Conservation (phyloP, 2,888 invertebrate species). For the Agonopterix arenella region DNA sequence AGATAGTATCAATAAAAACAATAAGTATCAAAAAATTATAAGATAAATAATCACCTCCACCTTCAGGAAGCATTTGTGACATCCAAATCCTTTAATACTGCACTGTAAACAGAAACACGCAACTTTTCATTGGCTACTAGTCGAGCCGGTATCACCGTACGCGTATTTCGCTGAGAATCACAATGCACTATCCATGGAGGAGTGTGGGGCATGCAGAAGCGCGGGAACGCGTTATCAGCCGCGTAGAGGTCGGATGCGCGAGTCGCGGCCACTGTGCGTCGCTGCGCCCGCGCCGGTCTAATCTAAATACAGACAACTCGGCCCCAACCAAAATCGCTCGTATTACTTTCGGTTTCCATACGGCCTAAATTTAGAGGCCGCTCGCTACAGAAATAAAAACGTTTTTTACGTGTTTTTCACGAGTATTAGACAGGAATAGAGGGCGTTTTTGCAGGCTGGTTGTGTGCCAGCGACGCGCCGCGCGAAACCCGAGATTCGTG, state of each 20-base stretch:
- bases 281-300: slow-evolving; percentile 44
- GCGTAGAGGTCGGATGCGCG: slow-evolving; percentile 18
- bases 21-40: not conserved
- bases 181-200: slow-evolving; percentile 3
- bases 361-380: slow-evolving; percentile 75
- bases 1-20: too few species aligned
- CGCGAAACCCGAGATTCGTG: slow-evolving; percentile 72
- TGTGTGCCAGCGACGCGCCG: slow-evolving; percentile 46
- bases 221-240: slow-evolving; percentile 20
- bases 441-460: slow-evolving; percentile 56
- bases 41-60: slow-evolving; percentile 50
- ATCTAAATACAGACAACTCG: slow-evolving; percentile 73
- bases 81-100: slow-evolving; percentile 48
- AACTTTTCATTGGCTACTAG: slow-evolving; percentile 27
- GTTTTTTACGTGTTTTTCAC: slow-evolving; percentile 71
- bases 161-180: slow-evolving; percentile 6
- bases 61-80: slow-evolving; percentile 70
- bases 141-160: slow-evolving; percentile 9
- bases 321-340: slow-evolving; percentile 70
- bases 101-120: slow-evolving; percentile 26
- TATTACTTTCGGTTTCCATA: slow-evolving; percentile 73
- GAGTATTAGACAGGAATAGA: slow-evolving; percentile 61
- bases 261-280: slow-evolving; percentile 20
- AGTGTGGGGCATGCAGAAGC: slow-evolving; percentile 8
- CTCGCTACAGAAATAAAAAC: slow-evolving; percentile 71